Evolutionary conservation across 2,113 vertebrate genomes (phyloP).

Genomic region (Petrocephalus microphthalmus): DNA sequence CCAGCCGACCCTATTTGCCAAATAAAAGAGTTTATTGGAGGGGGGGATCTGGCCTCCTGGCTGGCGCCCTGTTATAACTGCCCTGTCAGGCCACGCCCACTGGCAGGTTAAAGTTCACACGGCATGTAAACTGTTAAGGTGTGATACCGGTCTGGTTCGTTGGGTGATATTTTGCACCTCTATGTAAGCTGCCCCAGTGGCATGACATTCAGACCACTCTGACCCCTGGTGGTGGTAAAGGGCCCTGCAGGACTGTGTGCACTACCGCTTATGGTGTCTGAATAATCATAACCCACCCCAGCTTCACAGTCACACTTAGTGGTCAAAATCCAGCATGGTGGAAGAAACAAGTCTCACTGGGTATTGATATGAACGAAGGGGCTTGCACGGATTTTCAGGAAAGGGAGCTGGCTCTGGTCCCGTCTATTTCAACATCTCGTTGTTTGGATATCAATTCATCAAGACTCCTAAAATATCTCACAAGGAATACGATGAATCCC

Average conservation of each 20-base stretch:
- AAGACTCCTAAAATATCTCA: neutral
- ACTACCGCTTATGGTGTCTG: neutral
- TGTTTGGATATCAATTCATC: neutral
- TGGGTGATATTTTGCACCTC: neutral
- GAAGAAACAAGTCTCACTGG: neutral
- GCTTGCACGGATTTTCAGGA: neutral
- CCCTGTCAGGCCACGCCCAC: neutral
- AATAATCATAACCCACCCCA: neutral
- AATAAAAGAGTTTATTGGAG: neutral
- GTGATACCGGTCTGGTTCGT: neutral
- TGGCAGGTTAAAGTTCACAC: neutral
- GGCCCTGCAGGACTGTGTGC: neutral
- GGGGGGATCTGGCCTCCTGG: neutral
- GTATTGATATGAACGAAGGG: neutral
- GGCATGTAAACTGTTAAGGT: neutral
- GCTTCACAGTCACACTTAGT: neutral
- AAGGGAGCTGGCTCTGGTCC: neutral
- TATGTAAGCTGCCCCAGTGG: neutral
- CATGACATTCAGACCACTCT: constrained; percentile 19
- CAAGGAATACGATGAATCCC: neutral
- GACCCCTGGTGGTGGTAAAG: neutral
- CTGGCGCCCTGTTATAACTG: neutral
- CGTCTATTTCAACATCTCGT: neutral
- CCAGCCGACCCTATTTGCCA: neutral
- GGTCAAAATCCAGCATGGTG: neutral